Evolutionary conservation across 2,888 invertebrate genomes (phyloP).

Genomic region (Elmis aenea): DNA sequence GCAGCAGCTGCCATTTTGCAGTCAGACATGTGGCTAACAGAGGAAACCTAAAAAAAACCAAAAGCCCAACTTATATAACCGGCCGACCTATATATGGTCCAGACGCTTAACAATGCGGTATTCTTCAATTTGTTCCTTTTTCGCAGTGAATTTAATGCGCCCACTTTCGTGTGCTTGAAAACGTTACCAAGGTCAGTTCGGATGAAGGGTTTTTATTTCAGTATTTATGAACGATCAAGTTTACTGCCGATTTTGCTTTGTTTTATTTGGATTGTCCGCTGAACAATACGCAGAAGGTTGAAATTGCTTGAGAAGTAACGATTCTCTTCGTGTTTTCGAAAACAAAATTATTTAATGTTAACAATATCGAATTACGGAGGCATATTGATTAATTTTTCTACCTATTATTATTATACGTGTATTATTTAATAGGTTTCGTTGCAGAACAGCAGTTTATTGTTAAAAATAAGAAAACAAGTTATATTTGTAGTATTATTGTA

Average conservation of each 20-base stretch:
- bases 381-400: no score
- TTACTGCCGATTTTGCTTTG: constrained; percentile 3
- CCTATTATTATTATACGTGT: no score
- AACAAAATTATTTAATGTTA: no score
- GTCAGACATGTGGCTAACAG: constrained; percentile 23
- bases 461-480: no score
- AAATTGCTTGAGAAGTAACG: no score
- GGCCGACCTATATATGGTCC: constrained; percentile 44
- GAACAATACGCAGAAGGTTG: no score
- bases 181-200: constrained; percentile 35
- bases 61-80: constrained; percentile 30
- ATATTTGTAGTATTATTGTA: no score
- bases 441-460: no score
- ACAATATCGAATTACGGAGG: no score
- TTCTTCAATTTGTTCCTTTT: constrained; percentile 25
- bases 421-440: no score
- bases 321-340: no score
- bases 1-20: constrained; percentile 43
- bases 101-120: constrained; percentile 43
- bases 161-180: constrained; percentile 24
- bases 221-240: constrained; percentile 12
- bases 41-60: constrained; percentile 17
- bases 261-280: constrained; percentile 1
- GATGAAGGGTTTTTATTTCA: constrained; percentile 11
- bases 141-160: constrained; percentile 31